These are phyloP conservation scores for Misgurnus anguillicaudatus DNA, from an alignment of 2,113 vertebrate genomes.

Conservation along the genomic window DNA sequence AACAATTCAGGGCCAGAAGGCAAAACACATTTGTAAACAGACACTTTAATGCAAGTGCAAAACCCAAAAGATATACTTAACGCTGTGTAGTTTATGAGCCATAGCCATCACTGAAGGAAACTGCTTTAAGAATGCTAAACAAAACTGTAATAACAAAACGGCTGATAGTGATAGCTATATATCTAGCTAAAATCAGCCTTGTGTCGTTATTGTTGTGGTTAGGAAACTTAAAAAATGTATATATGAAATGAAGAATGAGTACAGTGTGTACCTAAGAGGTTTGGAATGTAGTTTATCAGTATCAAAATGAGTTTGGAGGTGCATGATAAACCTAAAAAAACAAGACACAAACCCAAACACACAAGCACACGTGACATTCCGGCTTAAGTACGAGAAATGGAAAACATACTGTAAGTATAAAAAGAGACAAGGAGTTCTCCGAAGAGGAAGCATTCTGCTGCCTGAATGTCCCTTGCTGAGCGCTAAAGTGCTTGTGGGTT, in stretches of 20 bases:
- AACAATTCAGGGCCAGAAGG: not conserved
- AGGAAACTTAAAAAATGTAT: not conserved
- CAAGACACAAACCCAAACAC: not conserved
- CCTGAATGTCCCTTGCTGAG: conserved; percentile 60
- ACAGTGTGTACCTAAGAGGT: not conserved
- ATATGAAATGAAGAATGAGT: not conserved
- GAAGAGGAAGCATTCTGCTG: conserved; percentile 10
- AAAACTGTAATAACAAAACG: no score
- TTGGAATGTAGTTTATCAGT: not conserved
- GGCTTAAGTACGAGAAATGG: not conserved
- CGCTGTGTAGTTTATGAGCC: not conserved
- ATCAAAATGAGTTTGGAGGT: not conserved
- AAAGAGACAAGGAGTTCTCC: conserved; percentile 23
- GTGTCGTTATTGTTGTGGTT: not conserved
- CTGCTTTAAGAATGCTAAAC: no score
- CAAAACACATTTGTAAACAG: not conserved
- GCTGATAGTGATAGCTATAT: no score
- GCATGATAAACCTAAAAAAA: not conserved
- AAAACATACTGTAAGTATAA: not conserved
- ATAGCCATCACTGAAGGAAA: no score
- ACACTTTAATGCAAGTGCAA: not conserved
- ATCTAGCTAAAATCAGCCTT: no score
- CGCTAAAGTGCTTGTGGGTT: conserved; percentile 33
- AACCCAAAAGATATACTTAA: not conserved
- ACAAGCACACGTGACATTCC: conserved; percentile 4